A percentile compares a stretch with the other conserved stretches of the same genome.
phyloP scores from a whole-genome alignment of 2,797 vertebrate species.

The Catharus ustulatus region DNA sequence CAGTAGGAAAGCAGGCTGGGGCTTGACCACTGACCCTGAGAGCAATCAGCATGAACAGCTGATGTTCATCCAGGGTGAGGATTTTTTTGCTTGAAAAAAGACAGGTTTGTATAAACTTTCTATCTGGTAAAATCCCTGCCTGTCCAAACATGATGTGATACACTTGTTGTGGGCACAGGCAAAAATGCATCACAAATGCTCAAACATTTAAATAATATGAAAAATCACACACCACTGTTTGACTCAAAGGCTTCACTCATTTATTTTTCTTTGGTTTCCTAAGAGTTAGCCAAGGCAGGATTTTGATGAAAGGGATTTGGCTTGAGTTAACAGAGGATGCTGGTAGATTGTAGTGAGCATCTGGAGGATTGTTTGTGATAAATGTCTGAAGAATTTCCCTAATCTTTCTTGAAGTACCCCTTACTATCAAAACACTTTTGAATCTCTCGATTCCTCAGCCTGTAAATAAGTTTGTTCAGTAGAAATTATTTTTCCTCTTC shows the following conservation, averaged over 20 bases:
- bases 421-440: not conserved
- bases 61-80: not conserved
- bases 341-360: not conserved
- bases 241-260: not conserved
- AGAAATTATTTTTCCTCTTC: not conserved
- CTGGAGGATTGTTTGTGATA: not conserved
- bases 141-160: not conserved
- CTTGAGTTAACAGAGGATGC: not conserved
- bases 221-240: not conserved
- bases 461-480: not conserved
- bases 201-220: not conserved
- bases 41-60: not conserved
- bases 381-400: slow-evolving; percentile 22
- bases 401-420: slow-evolving; percentile 5
- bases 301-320: slow-evolving; percentile 12
- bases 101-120: not conserved
- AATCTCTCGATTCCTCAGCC: not conserved
- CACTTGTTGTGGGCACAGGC: not conserved
- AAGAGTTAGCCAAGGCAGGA: not conserved
- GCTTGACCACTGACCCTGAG: not conserved
- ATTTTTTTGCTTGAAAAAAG: not conserved
- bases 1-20: not conserved
- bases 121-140: not conserved
- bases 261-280: not conserved
- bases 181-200: not conserved